Base-by-base conservation (phyloP, 1,140 invertebrate genomes). In the Dufourea novaeangliae region DNA sequence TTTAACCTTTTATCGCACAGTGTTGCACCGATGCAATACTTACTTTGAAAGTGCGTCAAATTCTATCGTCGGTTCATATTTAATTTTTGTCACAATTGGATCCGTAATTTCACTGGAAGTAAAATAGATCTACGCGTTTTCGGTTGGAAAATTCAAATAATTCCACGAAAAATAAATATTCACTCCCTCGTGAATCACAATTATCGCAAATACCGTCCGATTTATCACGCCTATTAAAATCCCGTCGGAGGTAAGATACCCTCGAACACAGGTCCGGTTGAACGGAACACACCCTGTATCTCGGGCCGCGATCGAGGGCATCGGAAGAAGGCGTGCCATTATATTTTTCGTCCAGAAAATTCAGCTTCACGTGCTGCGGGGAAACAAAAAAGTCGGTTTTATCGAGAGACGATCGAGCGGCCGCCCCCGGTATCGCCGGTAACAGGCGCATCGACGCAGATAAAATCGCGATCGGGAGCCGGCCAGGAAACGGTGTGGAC, bases 381-480 rank as follows among this genome's bases (percentile, higher is more conserved):
- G 25, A 14, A 34, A 57, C 20, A 67, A 67, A n/a, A 74, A 67
- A 39, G 14, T 11, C 56, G 4, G n/a, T 68, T 44, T n/a, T 75
- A 75, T 75, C 73, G 64, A 11, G 0, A 11, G 0, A 32, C 37
- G 27, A 74, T 67, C 72, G 72, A 67, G 50, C 12, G 3, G 27
- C 7, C n/a, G n/a, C n/a, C n/a, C n/a, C 37, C 34, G 37, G 61
- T 63, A 63, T 63, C 61, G 61, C 5, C 39, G 34, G 63, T 52
- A 71, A 70, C 67, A 71, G 67, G 57, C 74, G 74, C 66, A 46
- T 52, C 17, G 39, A 10, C 34, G 27, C 74, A n/a, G 75, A 77
- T 77, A 77, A 77, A 70, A 70, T 70, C 75, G 75, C 22, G 67
- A 77, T 70, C 46, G 66, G 12, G 32, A 37, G 20, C 25, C 46